A percentile compares a stretch with the other conserved stretches of the same genome.
phyloP scores from a whole-genome alignment of 2,113 vertebrate species.

The Mus pahari region DNA sequence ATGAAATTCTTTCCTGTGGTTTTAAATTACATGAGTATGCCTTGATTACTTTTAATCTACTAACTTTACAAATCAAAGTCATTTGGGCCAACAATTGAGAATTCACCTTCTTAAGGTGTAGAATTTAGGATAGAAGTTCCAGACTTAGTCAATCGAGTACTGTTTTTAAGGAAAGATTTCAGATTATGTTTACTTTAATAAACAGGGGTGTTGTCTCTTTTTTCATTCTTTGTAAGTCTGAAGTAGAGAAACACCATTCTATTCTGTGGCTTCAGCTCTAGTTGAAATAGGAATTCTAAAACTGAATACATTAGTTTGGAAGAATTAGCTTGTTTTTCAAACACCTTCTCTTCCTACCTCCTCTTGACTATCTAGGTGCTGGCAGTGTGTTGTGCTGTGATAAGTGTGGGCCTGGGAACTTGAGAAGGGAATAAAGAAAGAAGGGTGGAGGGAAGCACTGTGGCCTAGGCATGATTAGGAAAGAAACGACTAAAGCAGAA shows the following conservation, averaged over 20 bases:
- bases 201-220: background rate
- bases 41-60: slow-evolving; percentile 51
- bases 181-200: background rate
- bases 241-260: slow-evolving; percentile 57
- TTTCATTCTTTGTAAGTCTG: slow-evolving; percentile 47
- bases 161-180: slow-evolving; percentile 56
- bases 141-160: slow-evolving; percentile 22
- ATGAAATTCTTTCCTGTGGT: slow-evolving; percentile 54
- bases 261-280: background rate
- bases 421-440: background rate
- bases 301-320: slow-evolving; percentile 30
- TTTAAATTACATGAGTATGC: slow-evolving; percentile 35
- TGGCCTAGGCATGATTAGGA: slow-evolving; percentile 37
- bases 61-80: slow-evolving; percentile 39
- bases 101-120: slow-evolving; percentile 38
- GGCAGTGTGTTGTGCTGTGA: slow-evolving; percentile 18
- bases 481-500: background rate
- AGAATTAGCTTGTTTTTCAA: slow-evolving; percentile 25
- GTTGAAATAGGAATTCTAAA: slow-evolving; percentile 70
- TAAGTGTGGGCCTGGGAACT: background rate
- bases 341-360: background rate
- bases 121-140: slow-evolving; percentile 37
- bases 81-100: slow-evolving; percentile 46
- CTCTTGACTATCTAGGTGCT: slow-evolving; percentile 30
- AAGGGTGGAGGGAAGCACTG: background rate